A percentile compares a stretch with the other conserved stretches of the same genome.
phyloP scores from a whole-genome alignment of 1,140 invertebrate species.

The Notospermus geniculatus region DNA sequence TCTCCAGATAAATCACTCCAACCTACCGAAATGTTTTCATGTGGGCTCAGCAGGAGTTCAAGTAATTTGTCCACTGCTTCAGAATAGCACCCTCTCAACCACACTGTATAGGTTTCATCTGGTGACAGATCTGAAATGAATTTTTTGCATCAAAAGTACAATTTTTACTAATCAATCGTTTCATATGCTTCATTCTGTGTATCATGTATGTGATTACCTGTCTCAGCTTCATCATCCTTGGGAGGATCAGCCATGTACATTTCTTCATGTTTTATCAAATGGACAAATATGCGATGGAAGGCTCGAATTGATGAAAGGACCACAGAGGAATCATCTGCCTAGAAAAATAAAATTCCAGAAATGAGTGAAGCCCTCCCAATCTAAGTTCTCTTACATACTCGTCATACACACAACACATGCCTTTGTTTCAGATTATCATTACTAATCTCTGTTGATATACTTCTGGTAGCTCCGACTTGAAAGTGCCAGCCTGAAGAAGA shows the following conservation, averaged over 20 bases:
- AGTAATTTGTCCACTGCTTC: slow-evolving; percentile 24
- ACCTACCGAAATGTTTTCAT: slow-evolving; percentile 28
- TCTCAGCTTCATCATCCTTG: slow-evolving; percentile 12
- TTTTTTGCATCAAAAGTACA: background rate
- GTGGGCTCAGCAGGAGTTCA: slow-evolving; percentile 20
- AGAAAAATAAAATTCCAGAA: slow-evolving; percentile 17
- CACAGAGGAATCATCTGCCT: slow-evolving; percentile 33
- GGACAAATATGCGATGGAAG: slow-evolving; percentile 38
- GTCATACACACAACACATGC: background rate
- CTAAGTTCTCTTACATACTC: background rate
- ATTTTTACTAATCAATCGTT: slow-evolving; percentile 1
- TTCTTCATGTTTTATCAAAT: slow-evolving; percentile 32
- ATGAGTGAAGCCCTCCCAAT: background rate
- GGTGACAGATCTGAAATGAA: background rate
- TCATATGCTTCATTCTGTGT: background rate
- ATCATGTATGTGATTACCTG: background rate
- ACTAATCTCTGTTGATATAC: background rate
- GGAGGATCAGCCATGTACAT: slow-evolving; percentile 26
- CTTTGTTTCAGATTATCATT: background rate
- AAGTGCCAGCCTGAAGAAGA: too few relatives aligned
- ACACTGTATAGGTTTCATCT: slow-evolving; percentile 33
- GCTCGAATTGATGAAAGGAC: slow-evolving; percentile 29
- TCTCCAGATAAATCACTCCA: background rate
- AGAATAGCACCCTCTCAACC: slow-evolving; percentile 32
- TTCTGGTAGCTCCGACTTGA: too few relatives aligned